Conservation (phyloP, 2,113 vertebrate genomes). For the Sialia sialis region DNA sequence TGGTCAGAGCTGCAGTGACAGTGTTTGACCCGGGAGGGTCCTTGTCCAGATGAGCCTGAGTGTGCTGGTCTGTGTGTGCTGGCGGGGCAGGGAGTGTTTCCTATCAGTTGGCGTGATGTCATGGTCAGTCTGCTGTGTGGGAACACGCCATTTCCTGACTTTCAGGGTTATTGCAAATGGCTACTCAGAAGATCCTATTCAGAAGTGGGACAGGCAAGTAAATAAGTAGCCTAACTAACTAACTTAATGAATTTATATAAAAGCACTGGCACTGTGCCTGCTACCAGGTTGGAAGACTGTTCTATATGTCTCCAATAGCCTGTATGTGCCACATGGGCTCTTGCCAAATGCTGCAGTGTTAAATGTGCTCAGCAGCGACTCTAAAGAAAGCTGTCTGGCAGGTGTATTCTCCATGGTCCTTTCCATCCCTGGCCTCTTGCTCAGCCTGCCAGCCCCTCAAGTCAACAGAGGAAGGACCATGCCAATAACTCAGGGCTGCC, state of each 20-base stretch:
- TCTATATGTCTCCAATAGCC: rapidly evolving
- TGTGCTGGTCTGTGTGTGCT: neutral
- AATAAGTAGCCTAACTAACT: neutral
- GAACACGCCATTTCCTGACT: neutral
- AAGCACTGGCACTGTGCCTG: neutral
- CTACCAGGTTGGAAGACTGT: neutral
- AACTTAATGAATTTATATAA: neutral
- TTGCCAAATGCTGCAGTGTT: neutral
- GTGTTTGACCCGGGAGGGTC: neutral
- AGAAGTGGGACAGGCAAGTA: neutral
- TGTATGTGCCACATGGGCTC: neutral
- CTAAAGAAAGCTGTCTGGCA: neutral
- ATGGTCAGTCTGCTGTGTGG: neutral
- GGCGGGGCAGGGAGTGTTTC: neutral
- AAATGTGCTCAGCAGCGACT: neutral
- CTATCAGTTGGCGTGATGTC: neutral
- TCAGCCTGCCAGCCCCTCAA: neutral
- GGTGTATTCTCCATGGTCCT: neutral
- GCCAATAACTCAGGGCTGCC: neutral
- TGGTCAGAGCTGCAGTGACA: rapidly evolving
- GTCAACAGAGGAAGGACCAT: neutral
- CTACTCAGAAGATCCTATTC: neutral
- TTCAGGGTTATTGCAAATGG: neutral
- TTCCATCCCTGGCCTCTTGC: neutral
- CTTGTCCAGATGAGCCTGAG: neutral